A percentile compares a stretch with the other conserved stretches of the same genome.
Evolutionary conservation across 1,140 invertebrate genomes (phyloP).

Genomic region (Nixonia krombeini): DNA sequence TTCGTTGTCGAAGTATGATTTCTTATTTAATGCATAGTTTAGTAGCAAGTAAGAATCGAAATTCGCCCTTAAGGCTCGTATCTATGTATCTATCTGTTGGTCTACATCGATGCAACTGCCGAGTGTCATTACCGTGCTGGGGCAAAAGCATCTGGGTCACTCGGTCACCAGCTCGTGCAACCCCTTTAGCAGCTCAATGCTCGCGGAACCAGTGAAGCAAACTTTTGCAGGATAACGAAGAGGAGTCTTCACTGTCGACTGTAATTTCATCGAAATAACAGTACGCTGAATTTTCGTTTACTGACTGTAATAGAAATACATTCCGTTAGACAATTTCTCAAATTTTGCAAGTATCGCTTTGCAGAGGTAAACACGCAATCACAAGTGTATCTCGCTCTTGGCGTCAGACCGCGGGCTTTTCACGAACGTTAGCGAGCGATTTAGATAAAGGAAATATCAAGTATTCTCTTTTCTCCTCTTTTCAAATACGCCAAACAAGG

Average conservation of each 20-base stretch:
- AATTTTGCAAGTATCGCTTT: constrained; percentile 6
- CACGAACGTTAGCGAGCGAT: too few relatives aligned
- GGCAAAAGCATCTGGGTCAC: constrained; percentile 44
- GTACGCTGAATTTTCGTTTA: constrained; percentile 20
- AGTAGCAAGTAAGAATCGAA: constrained; percentile 32
- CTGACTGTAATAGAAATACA: constrained; percentile 13
- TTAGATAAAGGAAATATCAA: too few relatives aligned
- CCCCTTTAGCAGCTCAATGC: constrained; percentile 26
- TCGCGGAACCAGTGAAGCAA: constrained; percentile 37
- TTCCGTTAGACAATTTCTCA: constrained; percentile 22
- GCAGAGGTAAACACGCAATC: background rate
- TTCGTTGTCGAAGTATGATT: too few relatives aligned
- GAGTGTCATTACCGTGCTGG: constrained; percentile 41
- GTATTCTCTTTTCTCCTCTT: too few relatives aligned
- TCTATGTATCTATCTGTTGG: constrained; percentile 17
- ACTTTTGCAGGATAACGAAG: constrained; percentile 38
- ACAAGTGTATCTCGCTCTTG: background rate
- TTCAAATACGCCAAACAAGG: too few relatives aligned
- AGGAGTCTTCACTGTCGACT: constrained; percentile 26
- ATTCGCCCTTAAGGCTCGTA: constrained; percentile 29
- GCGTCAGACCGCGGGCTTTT: background rate
- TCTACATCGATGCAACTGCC: constrained; percentile 29
- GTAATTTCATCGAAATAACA: constrained; percentile 46
- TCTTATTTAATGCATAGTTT: constrained; percentile 36
- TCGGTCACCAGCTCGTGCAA: constrained; percentile 41